These are phyloP conservation scores for Morpho helenor DNA, from an alignment of 2,888 invertebrate species.

Conservation along the genomic window DNA sequence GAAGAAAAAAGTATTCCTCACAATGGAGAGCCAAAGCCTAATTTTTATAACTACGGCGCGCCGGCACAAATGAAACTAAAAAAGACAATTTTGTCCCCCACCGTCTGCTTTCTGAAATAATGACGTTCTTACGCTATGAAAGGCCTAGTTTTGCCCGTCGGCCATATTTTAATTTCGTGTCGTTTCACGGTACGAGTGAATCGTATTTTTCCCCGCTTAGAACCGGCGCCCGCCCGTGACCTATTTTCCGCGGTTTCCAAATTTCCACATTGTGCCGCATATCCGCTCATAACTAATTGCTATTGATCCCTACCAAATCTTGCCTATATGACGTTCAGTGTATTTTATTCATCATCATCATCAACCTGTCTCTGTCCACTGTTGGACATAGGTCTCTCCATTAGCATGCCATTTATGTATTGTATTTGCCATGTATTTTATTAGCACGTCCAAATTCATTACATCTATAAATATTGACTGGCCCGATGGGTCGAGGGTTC, in stretches of 20 bases:
- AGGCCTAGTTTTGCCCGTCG: slow-evolving; percentile 23
- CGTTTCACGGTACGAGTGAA: slow-evolving; percentile 18
- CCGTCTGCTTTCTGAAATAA: slow-evolving; percentile 22
- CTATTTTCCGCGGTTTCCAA: slow-evolving; percentile 21
- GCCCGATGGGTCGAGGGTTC: no score
- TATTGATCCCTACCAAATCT: slow-evolving; percentile 9
- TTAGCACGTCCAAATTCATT: background rate
- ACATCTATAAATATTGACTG: no score
- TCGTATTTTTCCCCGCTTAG: slow-evolving; percentile 22
- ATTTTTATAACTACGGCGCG: slow-evolving; percentile 28
- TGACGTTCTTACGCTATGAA: slow-evolving; percentile 27
- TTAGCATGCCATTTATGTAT: no score
- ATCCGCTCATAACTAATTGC: slow-evolving; percentile 18
- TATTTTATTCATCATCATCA: background rate
- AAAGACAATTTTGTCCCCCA: slow-evolving; percentile 20
- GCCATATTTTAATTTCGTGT: slow-evolving; percentile 26
- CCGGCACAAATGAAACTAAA: slow-evolving; percentile 17
- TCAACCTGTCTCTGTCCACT: no score
- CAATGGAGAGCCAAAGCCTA: slow-evolving; percentile 21
- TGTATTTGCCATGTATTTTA: background rate
- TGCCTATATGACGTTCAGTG: background rate
- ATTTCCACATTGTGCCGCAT: slow-evolving; percentile 14
- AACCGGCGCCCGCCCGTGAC: slow-evolving; percentile 22
- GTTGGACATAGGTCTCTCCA: no score
- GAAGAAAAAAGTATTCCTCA: slow-evolving; percentile 13